These are phyloP conservation scores for Ericerus pela DNA, from an alignment of 1,140 invertebrate species.

Conservation along the genomic window DNA sequence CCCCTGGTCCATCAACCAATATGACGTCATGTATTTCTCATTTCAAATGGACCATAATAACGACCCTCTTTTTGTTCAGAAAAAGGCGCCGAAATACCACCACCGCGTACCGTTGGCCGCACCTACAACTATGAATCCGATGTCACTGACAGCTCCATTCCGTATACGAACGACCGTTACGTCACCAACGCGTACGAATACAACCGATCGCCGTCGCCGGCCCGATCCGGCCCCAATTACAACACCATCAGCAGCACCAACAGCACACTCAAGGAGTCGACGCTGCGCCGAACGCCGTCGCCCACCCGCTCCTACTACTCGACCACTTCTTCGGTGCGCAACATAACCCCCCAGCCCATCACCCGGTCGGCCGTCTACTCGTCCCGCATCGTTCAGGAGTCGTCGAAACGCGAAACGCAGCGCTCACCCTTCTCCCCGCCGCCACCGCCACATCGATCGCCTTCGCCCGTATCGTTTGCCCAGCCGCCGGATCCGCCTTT, in stretches of 20 bases:
- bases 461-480: constrained; percentile 23
- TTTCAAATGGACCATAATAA: neutral
- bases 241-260: neutral
- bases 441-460: constrained; percentile 25
- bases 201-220: constrained; percentile 17
- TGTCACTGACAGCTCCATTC: neutral
- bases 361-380: neutral
- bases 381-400: neutral
- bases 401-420: neutral
- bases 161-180: too few relatives aligned
- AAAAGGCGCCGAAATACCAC: constrained; percentile 17
- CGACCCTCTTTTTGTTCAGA: neutral
- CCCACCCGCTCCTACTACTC: neutral
- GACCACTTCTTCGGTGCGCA: constrained; percentile 5
- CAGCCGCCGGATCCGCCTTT: constrained; percentile 20
- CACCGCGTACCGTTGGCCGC: constrained; percentile 12
- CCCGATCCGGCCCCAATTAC: neutral
- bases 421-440: constrained; percentile 12
- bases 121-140: constrained; percentile 4
- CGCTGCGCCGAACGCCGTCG: neutral
- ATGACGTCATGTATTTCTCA: too few relatives aligned
- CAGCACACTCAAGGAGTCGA: constrained; percentile 2
- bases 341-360: neutral
- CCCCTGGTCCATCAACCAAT: too few relatives aligned
- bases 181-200: neutral